These are phyloP conservation scores for Eutolmus rufibarbis DNA, from an alignment of 2,888 invertebrate genomes.

Conservation along the genomic window DNA sequence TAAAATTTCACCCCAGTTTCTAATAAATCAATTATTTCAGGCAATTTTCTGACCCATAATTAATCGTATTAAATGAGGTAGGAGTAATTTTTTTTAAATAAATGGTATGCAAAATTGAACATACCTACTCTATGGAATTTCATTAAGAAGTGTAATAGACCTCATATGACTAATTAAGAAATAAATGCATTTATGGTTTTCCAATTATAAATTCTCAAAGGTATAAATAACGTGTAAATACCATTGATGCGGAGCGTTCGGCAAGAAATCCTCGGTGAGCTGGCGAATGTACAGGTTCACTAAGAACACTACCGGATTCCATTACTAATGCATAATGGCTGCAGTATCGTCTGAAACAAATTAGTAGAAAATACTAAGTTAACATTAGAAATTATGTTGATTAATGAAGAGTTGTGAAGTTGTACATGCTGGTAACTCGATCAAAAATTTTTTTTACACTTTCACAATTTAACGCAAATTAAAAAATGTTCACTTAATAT, in stretches of 20 bases:
- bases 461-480: no score
- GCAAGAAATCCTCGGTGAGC: conserved; percentile 61
- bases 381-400: not conserved
- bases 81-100: not conserved
- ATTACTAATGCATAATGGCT: conserved; percentile 51
- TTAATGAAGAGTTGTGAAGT: not conserved
- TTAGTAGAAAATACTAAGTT: not conserved
- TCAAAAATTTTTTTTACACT: no score
- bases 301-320: conserved; percentile 60
- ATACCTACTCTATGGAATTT: not conserved
- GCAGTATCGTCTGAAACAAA: conserved; percentile 22
- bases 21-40: no score
- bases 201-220: not conserved
- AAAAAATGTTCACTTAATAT: no score
- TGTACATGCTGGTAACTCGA: not conserved
- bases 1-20: no score
- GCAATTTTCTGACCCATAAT: not conserved
- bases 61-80: not conserved
- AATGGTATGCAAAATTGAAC: not conserved
- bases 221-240: conserved; percentile 45
- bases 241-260: conserved; percentile 62
- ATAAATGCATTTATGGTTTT: not conserved
- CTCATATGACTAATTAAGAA: not conserved
- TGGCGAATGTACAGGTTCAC: conserved; percentile 59
- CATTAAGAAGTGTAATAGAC: not conserved